Percentiles rank a stretch among this genome's conserved stretches.
Evolutionary conservation across 2,797 vertebrate species (phyloP).

Genomic region (Gymnothorax javanicus): DNA sequence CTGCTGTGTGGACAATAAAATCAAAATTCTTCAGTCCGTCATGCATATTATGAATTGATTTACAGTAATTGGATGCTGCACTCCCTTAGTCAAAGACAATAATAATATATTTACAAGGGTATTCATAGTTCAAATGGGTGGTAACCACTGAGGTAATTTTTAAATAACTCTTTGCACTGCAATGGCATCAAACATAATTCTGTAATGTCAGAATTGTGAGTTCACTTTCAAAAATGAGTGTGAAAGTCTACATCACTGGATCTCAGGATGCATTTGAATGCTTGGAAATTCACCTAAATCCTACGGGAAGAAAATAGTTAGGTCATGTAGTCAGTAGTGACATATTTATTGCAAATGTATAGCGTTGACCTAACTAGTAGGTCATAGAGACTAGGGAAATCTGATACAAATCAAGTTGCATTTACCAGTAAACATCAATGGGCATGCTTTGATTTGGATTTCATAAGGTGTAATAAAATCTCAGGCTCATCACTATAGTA

Average conservation of each 20-base stretch:
- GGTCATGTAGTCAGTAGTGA: no score
- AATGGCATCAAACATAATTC: neutral
- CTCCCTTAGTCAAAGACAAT: neutral
- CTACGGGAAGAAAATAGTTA: neutral
- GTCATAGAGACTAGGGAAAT: neutral
- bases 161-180: neutral
- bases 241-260: neutral
- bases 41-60: neutral
- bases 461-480: neutral
- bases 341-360: neutral
- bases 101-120: neutral
- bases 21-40: neutral
- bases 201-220: neutral
- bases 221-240: neutral
- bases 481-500: neutral
- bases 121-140: neutral
- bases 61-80: neutral
- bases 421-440: neutral
- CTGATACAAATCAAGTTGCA: neutral
- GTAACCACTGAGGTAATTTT: neutral
- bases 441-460: neutral
- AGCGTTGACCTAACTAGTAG: neutral
- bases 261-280: neutral
- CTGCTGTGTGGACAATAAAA: neutral
- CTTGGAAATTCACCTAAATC: neutral